phyloP scores from a whole-genome alignment of 2,797 vertebrate species.

The Alca torda region DNA sequence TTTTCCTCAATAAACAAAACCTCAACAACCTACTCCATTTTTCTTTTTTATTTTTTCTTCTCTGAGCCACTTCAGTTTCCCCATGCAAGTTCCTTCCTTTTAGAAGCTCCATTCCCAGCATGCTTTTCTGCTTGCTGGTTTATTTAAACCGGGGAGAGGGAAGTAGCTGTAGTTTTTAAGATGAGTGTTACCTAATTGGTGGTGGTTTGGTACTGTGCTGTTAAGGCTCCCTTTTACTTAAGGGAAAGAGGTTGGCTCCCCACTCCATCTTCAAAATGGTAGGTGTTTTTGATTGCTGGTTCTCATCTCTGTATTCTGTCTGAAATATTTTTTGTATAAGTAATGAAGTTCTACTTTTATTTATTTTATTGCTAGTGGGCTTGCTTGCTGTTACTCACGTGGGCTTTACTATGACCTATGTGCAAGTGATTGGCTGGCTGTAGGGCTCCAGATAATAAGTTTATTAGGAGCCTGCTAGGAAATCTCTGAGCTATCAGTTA shows the following conservation, averaged over 20 bases:
- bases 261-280: not conserved
- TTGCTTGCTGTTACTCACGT: not conserved
- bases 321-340: not conserved
- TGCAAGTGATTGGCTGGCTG: not conserved
- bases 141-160: conserved; percentile 28
- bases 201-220: not conserved
- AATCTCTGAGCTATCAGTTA: not conserved
- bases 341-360: not conserved
- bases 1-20: not conserved
- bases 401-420: not conserved
- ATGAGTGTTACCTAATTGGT: not conserved
- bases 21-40: not conserved
- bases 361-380: not conserved
- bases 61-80: not conserved
- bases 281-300: not conserved
- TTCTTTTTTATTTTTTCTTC: not conserved
- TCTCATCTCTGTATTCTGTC: not conserved
- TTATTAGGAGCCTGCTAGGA: not conserved
- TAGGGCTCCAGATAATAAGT: not conserved
- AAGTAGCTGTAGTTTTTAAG: not conserved
- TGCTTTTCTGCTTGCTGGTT: conserved; percentile 23
- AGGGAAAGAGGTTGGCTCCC: not conserved
- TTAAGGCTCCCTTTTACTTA: not conserved
- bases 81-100: not conserved
- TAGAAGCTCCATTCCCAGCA: not conserved